Evolutionary conservation across 2,888 invertebrate species (phyloP), one percentile per base, ranked within the genome.

Genomic region (Diachrysia chrysitis): DNA sequence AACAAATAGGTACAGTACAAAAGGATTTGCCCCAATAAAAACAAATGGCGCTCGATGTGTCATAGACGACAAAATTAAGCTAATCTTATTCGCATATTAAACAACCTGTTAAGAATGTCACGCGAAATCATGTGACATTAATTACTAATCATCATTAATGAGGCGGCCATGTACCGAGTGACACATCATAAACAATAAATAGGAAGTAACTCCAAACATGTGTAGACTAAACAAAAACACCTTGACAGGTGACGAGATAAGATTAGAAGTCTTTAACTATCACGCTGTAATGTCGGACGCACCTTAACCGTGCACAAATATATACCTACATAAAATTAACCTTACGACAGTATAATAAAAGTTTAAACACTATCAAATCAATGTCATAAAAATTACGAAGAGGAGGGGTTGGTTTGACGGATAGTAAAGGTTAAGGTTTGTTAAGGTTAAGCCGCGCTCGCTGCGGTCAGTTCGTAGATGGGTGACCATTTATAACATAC

Each of bases 231-330:
- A 63, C 46, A 78, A 59, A 62, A 73, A 59, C 69, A 69, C 82
- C 76, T 82, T 80, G 79, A 71, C 67, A 69, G 57, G 55, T 74
- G 62, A 67, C 64, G 66, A 76, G 76, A 75, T 72, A 62, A 69
- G 56, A 66, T 78, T 69, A 61, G n/a, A n/a, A n/a, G 14, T 35
- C 58, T 66, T 59, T n/a, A 46, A 54, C 42, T 64, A 48, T 58
- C 35, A 10, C 19, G 10, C 16, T 9, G 2, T 42, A 9, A 12
- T 6, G 9, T 35, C 1, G 51, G 3, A 51, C 0, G 21, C 21
- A 51, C n/a, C n/a, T n/a, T 9, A 19, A 21, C 4, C 0, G 21
- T 21, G 1, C 1, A 21, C 21, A 21, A 3, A 21, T 19, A 3
- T 3, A 48, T 17, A 3, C 48, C 9, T 5, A 1, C 9, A 19